These are phyloP conservation scores for Piezodorus guildinii DNA, from an alignment of 1,140 invertebrate species.

Conservation along the genomic window DNA sequence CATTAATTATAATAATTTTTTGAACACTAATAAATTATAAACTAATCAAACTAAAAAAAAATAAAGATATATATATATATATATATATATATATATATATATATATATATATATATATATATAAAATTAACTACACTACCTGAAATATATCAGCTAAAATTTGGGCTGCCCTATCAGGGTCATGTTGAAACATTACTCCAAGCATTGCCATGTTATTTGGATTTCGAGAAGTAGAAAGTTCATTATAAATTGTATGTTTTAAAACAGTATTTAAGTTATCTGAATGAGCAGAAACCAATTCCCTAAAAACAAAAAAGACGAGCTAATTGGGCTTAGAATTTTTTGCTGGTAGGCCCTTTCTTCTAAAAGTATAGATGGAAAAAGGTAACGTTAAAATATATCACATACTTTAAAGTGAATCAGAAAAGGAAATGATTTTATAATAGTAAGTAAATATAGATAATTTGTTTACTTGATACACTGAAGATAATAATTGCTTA, in stretches of 20 bases:
- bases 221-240: conserved; percentile 80
- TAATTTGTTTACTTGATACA: conserved; percentile 55
- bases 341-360: too few species aligned
- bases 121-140: conserved; percentile 32
- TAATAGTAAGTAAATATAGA: neutral
- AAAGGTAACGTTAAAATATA: too few species aligned
- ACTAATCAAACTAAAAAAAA: too few species aligned
- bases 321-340: too few species aligned
- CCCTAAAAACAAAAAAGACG: conserved; percentile 38
- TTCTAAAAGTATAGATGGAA: too few species aligned
- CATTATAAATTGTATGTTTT: conserved; percentile 89
- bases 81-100: too few species aligned
- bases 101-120: too few species aligned
- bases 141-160: conserved; percentile 67
- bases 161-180: conserved; percentile 59
- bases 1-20: too few species aligned
- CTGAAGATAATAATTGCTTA: conserved; percentile 77
- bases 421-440: neutral
- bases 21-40: too few species aligned
- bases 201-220: conserved; percentile 78
- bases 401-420: too few species aligned
- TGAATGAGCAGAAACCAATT: conserved; percentile 60
- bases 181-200: conserved; percentile 72
- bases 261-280: conserved; percentile 77
- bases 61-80: too few species aligned